Percentiles rank a stretch among this genome's conserved stretches.
phyloP scores from a whole-genome alignment of 2,797 vertebrate species.

The Aulostomus chinensis region DNA sequence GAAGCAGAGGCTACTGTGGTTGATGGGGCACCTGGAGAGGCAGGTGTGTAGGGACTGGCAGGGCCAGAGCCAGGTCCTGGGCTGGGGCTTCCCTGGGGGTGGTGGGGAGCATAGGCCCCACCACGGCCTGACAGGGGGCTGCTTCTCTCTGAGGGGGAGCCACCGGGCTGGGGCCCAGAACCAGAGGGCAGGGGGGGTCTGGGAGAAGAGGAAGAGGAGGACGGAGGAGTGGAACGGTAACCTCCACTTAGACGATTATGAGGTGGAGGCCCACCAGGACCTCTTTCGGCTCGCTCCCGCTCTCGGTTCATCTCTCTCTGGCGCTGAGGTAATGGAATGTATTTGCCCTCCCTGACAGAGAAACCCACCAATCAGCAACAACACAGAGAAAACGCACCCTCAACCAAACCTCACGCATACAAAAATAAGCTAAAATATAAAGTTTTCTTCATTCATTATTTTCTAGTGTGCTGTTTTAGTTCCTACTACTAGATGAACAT shows the following conservation, averaged over 20 bases:
- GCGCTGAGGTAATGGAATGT: constrained; percentile 90
- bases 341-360: constrained; percentile 85
- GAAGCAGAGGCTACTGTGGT: constrained; percentile 45
- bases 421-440: not conserved
- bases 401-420: not conserved
- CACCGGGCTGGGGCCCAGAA: constrained; percentile 55
- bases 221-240: constrained; percentile 67
- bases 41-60: constrained; percentile 53
- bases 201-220: constrained; percentile 62
- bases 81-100: constrained; percentile 66
- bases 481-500: too few relatives aligned
- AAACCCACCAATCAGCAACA: not conserved
- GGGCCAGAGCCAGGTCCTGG: constrained; percentile 60
- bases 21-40: constrained; percentile 56
- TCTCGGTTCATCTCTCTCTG: constrained; percentile 85
- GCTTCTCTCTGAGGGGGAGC: constrained; percentile 69
- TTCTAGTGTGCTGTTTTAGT: too few relatives aligned
- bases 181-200: constrained; percentile 67
- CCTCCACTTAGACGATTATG: constrained; percentile 65
- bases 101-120: constrained; percentile 60
- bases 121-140: constrained; percentile 69
- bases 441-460: not conserved
- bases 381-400: not conserved
- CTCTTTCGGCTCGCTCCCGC: constrained; percentile 60
- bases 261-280: constrained; percentile 59